phyloP scores from a whole-genome alignment of 1,140 invertebrate species.

The Thaumetopoea pityocampa region DNA sequence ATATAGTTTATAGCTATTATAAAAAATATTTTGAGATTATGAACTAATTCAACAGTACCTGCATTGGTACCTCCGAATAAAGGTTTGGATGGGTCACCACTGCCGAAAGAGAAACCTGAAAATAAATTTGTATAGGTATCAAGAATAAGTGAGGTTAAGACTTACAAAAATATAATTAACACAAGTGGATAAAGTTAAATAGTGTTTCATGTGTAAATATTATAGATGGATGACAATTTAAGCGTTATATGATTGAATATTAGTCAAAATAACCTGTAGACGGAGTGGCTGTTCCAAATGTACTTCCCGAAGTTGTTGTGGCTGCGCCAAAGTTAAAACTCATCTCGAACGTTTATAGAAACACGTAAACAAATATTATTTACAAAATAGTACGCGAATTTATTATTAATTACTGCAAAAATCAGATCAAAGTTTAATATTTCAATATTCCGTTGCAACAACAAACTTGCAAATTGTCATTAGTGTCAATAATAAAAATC shows the following conservation, averaged over 20 bases:
- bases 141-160: constrained; percentile 1
- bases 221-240: background rate
- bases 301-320: constrained; percentile 44
- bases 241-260: background rate
- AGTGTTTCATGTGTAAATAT: background rate
- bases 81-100: constrained; percentile 31
- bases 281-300: constrained; percentile 44
- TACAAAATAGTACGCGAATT: background rate
- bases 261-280: constrained; percentile 27
- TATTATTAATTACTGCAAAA: background rate
- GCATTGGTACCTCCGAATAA: constrained; percentile 27
- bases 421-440: constrained; percentile 3
- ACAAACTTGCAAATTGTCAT: too few relatives aligned
- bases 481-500: too few relatives aligned
- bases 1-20: too few relatives aligned
- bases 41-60: too few relatives aligned
- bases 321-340: constrained; percentile 40
- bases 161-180: background rate
- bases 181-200: background rate
- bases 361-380: background rate
- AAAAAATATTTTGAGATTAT: too few relatives aligned
- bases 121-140: constrained; percentile 1
- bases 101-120: constrained; percentile 36
- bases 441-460: constrained; percentile 10
- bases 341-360: constrained; percentile 29